Evolutionary conservation across 2,797 vertebrate species (phyloP).

Genomic region (Telmatherina bonti): DNA sequence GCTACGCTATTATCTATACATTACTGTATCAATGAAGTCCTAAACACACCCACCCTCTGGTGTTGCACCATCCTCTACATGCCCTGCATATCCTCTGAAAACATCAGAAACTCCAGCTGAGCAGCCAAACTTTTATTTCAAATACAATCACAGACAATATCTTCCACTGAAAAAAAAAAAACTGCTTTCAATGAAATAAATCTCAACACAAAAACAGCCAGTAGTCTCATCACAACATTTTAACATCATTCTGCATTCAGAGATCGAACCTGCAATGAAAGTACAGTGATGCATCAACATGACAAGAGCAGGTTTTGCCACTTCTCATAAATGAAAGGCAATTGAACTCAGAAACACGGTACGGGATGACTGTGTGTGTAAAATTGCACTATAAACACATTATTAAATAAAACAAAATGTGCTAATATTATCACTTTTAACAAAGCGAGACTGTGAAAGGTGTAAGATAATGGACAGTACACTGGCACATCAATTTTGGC

Average conservation of each 20-base stretch:
- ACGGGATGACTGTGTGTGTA: conserved; percentile 32
- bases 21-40: background rate
- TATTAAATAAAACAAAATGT: conserved; percentile 20
- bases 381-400: conserved; percentile 33
- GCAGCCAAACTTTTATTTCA: conserved; percentile 25
- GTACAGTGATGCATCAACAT: conserved; percentile 51
- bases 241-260: conserved; percentile 56
- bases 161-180: conserved; percentile 38
- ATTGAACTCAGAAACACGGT: conserved; percentile 37
- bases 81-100: conserved; percentile 20
- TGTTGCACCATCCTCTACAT: background rate
- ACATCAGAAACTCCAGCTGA: conserved; percentile 37
- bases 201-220: conserved; percentile 55
- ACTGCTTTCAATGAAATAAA: conserved; percentile 54
- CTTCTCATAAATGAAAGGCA: conserved; percentile 48
- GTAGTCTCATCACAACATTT: conserved; percentile 42
- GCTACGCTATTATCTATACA: background rate
- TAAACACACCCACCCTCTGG: conserved; percentile 1
- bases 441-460: too few relatives aligned
- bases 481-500: too few relatives aligned
- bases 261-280: conserved; percentile 45
- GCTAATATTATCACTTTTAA: conserved; percentile 4
- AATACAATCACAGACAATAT: too few relatives aligned
- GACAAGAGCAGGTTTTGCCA: conserved; percentile 57
- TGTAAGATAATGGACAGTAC: too few relatives aligned